phyloP scores from a whole-genome alignment of 2,797 vertebrate genomes.

The Neoniphon sammara region DNA sequence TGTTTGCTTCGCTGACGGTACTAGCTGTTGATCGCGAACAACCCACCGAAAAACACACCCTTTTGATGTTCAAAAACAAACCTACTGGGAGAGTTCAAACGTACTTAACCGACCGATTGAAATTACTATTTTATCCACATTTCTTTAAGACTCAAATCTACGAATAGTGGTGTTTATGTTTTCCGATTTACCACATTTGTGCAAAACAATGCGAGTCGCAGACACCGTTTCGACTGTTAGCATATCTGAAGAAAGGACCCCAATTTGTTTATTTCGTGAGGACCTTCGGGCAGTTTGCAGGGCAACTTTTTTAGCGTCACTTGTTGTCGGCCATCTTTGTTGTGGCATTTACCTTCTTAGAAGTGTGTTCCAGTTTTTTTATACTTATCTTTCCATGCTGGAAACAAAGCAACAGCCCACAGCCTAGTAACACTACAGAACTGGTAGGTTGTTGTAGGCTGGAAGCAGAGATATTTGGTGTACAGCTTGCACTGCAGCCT shows the following conservation, averaged over 20 bases:
- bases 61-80: constrained; percentile 56
- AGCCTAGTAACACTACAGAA: not conserved
- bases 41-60: constrained; percentile 60
- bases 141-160: not conserved
- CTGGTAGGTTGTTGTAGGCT: not conserved
- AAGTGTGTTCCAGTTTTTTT: constrained; percentile 5
- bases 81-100: constrained; percentile 21
- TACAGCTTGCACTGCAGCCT: not conserved
- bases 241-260: constrained; percentile 71
- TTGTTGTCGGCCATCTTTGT: constrained; percentile 45
- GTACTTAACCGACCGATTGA: not conserved
- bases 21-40: constrained; percentile 48
- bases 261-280: constrained; percentile 81
- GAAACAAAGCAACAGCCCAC: constrained; percentile 39
- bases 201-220: constrained; percentile 64
- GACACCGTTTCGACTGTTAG: constrained; percentile 53
- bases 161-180: constrained; percentile 11
- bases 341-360: constrained; percentile 25
- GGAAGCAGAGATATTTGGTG: not conserved
- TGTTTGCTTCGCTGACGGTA: constrained; percentile 47
- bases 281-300: constrained; percentile 78
- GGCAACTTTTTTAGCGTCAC: constrained; percentile 46
- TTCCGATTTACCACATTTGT: constrained; percentile 26
- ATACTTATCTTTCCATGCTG: not conserved
- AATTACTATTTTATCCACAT: constrained; percentile 24